A percentile compares a stretch with the other conserved stretches of the same genome.
Evolutionary conservation across 2,888 invertebrate species (phyloP).

Genomic region (Nomada goodeniana): DNA sequence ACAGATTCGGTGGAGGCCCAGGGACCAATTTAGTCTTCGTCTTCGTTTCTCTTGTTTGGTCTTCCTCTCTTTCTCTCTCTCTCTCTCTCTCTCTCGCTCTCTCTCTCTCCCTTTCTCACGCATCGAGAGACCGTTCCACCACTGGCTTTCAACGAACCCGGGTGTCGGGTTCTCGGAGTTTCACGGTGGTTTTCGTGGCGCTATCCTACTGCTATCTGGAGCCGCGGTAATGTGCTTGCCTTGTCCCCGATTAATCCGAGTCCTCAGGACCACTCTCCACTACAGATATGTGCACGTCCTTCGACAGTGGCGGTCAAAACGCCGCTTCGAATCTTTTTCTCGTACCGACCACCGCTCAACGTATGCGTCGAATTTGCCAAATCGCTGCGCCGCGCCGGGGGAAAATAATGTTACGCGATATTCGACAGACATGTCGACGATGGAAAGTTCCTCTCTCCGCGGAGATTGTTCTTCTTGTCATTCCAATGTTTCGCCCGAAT

Average conservation of each 20-base stretch:
- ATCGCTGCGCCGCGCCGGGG: neutral
- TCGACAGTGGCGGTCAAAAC: constrained; percentile 59
- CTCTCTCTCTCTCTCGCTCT: neutral
- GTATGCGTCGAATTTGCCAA: constrained; percentile 25
- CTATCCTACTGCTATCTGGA: constrained; percentile 75
- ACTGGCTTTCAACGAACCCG: constrained; percentile 68
- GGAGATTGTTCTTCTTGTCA: neutral
- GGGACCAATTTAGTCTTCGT: constrained; percentile 72
- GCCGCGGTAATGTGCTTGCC: constrained; percentile 81
- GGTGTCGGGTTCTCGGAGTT: constrained; percentile 77
- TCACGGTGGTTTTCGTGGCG: constrained; percentile 76
- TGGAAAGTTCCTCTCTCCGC: neutral
- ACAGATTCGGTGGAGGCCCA: constrained; percentile 76
- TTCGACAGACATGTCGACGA: neutral
- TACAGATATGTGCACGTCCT: constrained; percentile 61
- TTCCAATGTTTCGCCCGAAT: neutral
- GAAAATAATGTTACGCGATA: constrained; percentile 14
- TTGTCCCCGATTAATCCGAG: constrained; percentile 82
- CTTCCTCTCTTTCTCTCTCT: constrained; percentile 41
- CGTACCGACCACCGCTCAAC: constrained; percentile 42
- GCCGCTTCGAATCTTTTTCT: constrained; percentile 47
- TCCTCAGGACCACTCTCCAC: constrained; percentile 70
- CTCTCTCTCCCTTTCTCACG: neutral
- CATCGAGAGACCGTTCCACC: constrained; percentile 43
- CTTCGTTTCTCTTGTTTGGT: constrained; percentile 44